Percentiles rank a stretch among this genome's conserved stretches.
phyloP scores from a whole-genome alignment of 2,888 invertebrate species.

The Pristionchus fissidentatus region DNA sequence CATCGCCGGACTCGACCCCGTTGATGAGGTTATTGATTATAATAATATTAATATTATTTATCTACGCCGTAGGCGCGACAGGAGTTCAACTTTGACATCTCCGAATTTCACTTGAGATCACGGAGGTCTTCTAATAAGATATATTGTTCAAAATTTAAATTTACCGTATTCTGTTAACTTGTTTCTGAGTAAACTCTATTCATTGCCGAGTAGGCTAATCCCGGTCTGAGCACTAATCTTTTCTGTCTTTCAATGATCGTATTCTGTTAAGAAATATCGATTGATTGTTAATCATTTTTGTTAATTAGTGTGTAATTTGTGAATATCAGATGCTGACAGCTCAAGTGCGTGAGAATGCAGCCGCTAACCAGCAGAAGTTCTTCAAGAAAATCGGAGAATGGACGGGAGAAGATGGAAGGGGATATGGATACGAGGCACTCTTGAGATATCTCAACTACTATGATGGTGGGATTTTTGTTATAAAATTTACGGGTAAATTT shows the following conservation, averaged over 20 bases:
- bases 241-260: background rate
- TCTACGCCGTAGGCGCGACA: background rate
- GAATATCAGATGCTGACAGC: conserved; percentile 15
- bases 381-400: background rate
- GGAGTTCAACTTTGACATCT: background rate
- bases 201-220: no score
- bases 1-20: conserved; percentile 37
- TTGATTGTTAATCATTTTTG: background rate
- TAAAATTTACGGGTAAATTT: background rate
- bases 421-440: conserved; percentile 4
- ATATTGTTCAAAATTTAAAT: background rate
- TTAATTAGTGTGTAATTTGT: no score
- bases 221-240: no score
- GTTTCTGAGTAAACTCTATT: no score
- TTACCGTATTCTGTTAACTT: no score
- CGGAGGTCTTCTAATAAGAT: no score
- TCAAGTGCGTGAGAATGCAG: background rate
- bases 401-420: conserved; percentile 39
- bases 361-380: background rate
- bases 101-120: no score
- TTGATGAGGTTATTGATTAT: conserved; percentile 14
- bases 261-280: no score
- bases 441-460: conserved; percentile 40
- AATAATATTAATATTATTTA: background rate
- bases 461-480: background rate